Base-by-base conservation (phyloP, 2,888 invertebrate species). In the Lottia scabra region DNA sequence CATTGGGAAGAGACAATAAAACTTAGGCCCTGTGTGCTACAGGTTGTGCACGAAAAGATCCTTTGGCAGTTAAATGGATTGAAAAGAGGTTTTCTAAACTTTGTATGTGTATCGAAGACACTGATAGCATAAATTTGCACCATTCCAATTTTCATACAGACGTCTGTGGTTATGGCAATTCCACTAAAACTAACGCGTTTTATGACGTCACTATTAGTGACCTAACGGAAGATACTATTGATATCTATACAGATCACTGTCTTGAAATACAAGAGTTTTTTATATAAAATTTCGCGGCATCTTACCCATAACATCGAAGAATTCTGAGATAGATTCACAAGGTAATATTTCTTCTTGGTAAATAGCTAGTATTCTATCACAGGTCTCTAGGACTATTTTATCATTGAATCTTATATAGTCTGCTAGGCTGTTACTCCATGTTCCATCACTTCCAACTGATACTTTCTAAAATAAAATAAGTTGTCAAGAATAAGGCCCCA, bases 321-420 rank as follows among this genome's bases (percentile, higher is more conserved):
- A 96, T 91, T 98, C 98, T 10, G 92, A 93, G 90, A 98, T 95
- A 19, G 96, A 95, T 76, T 95, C 93, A 91, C 97, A 96, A 13
- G 96, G 95, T 83, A 97, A 91, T 84, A 96, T 92, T 89, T 98
- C 97, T 84, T 97, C 95, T 63, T 96, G 95, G 83, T 97, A 95
- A 0, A 93, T 92, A 38, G 93, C 92, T 77, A 98, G 92, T 74
- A 98, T 92, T 76, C 93, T 93, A 88, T 97, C 96, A 15, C 96
- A 95, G 16, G 94, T 93, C 89, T 98, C 97, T 27, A 96, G 91
- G 91, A 98, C 92, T 6, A 93, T 92, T 88, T 96, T 96, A 91
- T 99, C 98, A 90, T 96, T 97, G 89, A 96, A 94, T 1, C 98
- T 94, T 85, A 98, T 95, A 89, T 95, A 97, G 89, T 97, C 97